Conservation (phyloP, 2,113 vertebrate species). For the Salminus brasiliensis region DNA sequence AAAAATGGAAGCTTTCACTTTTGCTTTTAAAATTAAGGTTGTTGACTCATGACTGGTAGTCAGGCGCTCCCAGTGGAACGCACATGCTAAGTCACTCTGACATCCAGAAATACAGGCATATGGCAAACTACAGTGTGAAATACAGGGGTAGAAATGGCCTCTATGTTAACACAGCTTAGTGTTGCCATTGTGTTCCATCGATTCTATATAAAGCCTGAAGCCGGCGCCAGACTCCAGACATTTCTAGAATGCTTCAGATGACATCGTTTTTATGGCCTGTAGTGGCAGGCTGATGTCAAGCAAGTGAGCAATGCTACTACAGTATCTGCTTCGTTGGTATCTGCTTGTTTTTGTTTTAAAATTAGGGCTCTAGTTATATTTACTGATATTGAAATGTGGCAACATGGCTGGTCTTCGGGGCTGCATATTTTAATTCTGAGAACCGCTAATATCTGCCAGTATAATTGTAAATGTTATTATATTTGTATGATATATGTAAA, state of each 20-base stretch:
- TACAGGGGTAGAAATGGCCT: background rate
- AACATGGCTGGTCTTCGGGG: too few relatives aligned
- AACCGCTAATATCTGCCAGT: too few relatives aligned
- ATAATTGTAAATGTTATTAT: too few relatives aligned
- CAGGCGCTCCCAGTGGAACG: background rate
- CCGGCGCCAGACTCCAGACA: conserved; percentile 64
- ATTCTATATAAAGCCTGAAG: conserved; percentile 68
- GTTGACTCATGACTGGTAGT: background rate
- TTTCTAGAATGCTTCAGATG: conserved; percentile 44
- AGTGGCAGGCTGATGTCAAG: background rate
- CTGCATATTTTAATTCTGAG: too few relatives aligned
- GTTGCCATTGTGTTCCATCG: conserved; percentile 22
- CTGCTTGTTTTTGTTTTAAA: background rate
- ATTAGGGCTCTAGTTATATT: background rate
- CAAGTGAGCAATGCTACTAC: background rate
- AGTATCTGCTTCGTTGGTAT: background rate
- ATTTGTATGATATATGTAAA: too few relatives aligned
- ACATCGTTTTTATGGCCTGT: conserved; percentile 6
- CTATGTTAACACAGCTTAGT: conserved; percentile 15
- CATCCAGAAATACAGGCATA: background rate
- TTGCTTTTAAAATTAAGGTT: background rate
- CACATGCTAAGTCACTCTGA: background rate
- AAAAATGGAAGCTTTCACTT: background rate
- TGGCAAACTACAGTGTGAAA: background rate
- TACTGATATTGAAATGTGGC: too few relatives aligned